Conservation (phyloP, 2,888 invertebrate species). For the Gasteruption jaculator region DNA sequence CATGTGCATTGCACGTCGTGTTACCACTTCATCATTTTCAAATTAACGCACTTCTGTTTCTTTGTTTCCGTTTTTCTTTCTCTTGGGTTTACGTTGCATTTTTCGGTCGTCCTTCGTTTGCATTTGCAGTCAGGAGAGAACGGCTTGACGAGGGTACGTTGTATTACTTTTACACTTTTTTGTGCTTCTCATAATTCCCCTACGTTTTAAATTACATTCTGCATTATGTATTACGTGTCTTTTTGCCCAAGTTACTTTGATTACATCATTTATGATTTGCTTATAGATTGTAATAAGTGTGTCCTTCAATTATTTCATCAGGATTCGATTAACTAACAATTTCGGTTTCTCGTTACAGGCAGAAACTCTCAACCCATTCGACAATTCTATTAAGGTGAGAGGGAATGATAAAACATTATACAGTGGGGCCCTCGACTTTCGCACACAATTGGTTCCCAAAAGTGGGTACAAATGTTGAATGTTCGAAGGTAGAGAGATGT, state of each 20-base stretch:
- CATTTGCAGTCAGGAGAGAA: slow-evolving; percentile 51
- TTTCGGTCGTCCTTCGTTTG: slow-evolving; percentile 42
- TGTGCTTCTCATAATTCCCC: slow-evolving; percentile 18
- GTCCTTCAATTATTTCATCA: too few relatives aligned
- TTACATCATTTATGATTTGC: too few relatives aligned
- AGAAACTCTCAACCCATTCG: slow-evolving; percentile 87
- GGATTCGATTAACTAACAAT: background rate
- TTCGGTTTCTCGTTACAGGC: slow-evolving; percentile 57
- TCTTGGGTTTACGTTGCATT: slow-evolving; percentile 36
- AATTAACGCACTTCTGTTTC: slow-evolving; percentile 15
- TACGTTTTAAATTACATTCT: slow-evolving; percentile 13
- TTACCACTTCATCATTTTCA: slow-evolving; percentile 15
- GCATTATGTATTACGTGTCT: slow-evolving; percentile 1
- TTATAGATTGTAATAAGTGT: too few relatives aligned
- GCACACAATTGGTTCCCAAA: too few relatives aligned
- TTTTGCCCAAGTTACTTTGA: too few relatives aligned
- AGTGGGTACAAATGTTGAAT: too few relatives aligned
- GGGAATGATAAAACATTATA: too few relatives aligned
- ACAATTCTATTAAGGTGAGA: slow-evolving; percentile 54
- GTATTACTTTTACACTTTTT: slow-evolving; percentile 29
- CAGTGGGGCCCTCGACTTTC: too few relatives aligned
- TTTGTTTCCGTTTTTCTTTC: slow-evolving; percentile 30
- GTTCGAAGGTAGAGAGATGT: too few relatives aligned
- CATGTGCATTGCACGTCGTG: slow-evolving; percentile 11
- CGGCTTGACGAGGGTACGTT: slow-evolving; percentile 52